Base-by-base conservation (phyloP, 2,113 vertebrate species). In the Spilogale gracilis region DNA sequence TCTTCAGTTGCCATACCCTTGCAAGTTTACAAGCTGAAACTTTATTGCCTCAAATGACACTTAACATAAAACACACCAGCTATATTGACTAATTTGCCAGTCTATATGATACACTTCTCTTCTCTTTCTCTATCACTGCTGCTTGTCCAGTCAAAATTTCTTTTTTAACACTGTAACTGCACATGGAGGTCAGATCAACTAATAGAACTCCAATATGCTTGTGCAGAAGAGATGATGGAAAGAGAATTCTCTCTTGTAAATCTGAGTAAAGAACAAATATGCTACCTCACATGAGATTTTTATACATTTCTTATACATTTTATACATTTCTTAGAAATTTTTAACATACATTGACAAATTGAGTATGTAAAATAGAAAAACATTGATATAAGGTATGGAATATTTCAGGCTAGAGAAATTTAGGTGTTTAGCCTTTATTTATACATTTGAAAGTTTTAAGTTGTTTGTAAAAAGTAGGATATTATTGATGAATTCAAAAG, bases 1-100 rank as follows among this genome's bases (percentile, higher is more conserved):
- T 23, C 8, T 25, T 20, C 16, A 16, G 23, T 14, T n/a, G 10
- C 9, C 1, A 27, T 27, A 25, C 0, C 17, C 48, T 4, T 48
- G 7, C 17, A 61, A 27, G 9, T 76, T 79, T 94, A 38, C 1
- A 74, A 83, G 43, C 30, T 43, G 23, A 16, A 80, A 61, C 4
- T 56, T 80, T 50, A 91, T n/a, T 76, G 32, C 12, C 38, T 81
- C 32, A 38, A 50, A 38, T 56, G 7, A 45, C 2, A 32, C 21
- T 87, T 76, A 14, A 38, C 16, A 50, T 38, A 91, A 96, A 74
- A 54, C 10, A 79, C 1, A 18, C 12, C 20, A 30, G 2, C 45
- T 7, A 11, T 32, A 80, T 14, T 73, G 60, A 83, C 16, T 78
- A 45, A n/a, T 56, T 48, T 38, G 1, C 4, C 27, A 76, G 6